Conservation (phyloP, 2,888 invertebrate genomes). For the Chrysomela aeneicollis region DNA sequence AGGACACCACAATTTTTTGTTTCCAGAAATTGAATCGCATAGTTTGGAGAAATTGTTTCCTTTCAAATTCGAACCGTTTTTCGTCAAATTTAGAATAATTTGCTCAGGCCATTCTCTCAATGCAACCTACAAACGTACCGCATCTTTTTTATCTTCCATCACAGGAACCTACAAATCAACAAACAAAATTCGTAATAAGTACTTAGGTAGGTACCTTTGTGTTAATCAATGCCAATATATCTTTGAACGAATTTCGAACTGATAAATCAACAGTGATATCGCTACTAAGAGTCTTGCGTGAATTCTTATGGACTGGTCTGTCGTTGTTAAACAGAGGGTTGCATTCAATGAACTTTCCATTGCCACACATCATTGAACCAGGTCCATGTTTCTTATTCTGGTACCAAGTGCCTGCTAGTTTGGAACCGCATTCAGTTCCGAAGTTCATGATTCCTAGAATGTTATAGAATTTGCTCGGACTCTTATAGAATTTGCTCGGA, state of each 20-base stretch:
- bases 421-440: conserved; percentile 65
- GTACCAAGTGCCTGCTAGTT: conserved; percentile 66
- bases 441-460: conserved; percentile 59
- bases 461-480: no score
- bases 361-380: conserved; percentile 66
- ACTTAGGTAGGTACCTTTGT: no score
- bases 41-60: conserved; percentile 38
- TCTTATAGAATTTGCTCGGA: no score
- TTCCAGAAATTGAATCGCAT: conserved; percentile 24
- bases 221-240: neutral
- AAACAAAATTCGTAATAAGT: neutral
- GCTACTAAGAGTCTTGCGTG: neutral
- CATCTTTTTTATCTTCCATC: neutral
- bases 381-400: conserved; percentile 67
- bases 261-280: no score
- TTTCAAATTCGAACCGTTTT: conserved; percentile 33
- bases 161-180: no score
- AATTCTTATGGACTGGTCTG: conserved; percentile 57
- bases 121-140: conserved; percentile 27
- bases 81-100: conserved; percentile 36
- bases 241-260: neutral
- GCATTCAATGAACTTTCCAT: conserved; percentile 63
- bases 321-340: conserved; percentile 65
- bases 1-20: conserved; percentile 37
- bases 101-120: conserved; percentile 21